These are phyloP conservation scores for Trissolcus japonicus DNA, from an alignment of 2,888 invertebrate species.

Conservation along the genomic window DNA sequence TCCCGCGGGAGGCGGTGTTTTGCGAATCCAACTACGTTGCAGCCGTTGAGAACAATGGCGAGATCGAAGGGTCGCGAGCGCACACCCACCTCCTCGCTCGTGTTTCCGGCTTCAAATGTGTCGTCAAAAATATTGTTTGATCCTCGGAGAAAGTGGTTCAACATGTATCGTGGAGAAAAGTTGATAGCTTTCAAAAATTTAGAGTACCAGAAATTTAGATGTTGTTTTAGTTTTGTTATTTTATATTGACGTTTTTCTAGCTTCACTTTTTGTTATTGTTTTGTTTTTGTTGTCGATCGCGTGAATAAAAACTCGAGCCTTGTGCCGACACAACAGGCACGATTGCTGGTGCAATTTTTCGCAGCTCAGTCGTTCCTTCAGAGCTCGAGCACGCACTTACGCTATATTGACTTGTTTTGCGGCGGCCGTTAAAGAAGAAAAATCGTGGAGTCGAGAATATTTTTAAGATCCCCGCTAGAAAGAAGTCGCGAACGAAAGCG, in stretches of 20 bases:
- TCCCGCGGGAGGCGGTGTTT: constrained; percentile 52
- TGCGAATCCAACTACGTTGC: constrained; percentile 33
- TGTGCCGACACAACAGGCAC: too few relatives aligned
- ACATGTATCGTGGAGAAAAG: too few relatives aligned
- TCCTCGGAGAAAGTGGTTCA: too few relatives aligned
- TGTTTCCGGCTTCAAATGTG: constrained; percentile 15
- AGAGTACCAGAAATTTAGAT: too few relatives aligned
- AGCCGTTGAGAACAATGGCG: constrained; percentile 32
- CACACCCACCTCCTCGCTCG: constrained; percentile 9
- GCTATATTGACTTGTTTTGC: constrained; percentile 34
- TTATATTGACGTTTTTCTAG: too few relatives aligned
- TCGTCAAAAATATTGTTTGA: constrained; percentile 9
- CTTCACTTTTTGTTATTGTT: too few relatives aligned
- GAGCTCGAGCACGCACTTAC: background rate
- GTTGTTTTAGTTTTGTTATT: too few relatives aligned
- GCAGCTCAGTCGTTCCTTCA: background rate
- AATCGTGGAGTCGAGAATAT: constrained; percentile 30
- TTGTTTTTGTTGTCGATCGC: too few relatives aligned
- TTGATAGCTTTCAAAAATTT: too few relatives aligned
- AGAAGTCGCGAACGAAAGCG: constrained; percentile 19
- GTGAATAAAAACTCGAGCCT: too few relatives aligned
- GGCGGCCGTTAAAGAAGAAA: constrained; percentile 23
- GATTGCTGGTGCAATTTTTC: too few relatives aligned
- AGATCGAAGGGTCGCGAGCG: constrained; percentile 29
- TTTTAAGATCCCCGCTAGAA: constrained; percentile 31